Percentiles rank a stretch among this genome's conserved stretches.
phyloP scores from a whole-genome alignment of 2,113 vertebrate species.

The Petrocephalus zakoni region DNA sequence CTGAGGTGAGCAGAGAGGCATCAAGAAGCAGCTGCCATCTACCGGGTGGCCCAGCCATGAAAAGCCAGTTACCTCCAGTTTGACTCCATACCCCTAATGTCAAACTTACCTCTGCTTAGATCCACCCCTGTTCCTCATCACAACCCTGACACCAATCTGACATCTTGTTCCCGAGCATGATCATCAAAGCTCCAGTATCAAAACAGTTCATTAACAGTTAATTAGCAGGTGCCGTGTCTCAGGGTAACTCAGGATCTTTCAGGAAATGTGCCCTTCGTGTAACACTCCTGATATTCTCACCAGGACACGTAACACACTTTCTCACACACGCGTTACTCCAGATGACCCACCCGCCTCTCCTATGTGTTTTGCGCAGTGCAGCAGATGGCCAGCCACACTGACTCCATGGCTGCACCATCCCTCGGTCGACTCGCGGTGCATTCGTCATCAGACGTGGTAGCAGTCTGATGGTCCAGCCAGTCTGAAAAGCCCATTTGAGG shows the following conservation, averaged over 20 bases:
- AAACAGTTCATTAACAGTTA: neutral
- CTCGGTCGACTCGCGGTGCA: neutral
- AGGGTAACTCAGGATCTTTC: neutral
- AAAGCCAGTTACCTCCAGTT: neutral
- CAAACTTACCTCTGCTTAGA: neutral
- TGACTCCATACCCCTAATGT: neutral
- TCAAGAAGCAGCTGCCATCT: neutral
- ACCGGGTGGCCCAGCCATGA: neutral
- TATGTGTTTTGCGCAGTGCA: neutral
- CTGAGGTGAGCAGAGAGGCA: neutral
- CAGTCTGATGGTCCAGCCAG: neutral
- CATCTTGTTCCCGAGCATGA: neutral
- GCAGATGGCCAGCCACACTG: neutral
- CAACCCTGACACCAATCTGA: neutral
- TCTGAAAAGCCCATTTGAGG: neutral
- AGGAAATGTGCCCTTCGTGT: neutral
- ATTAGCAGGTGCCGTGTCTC: neutral
- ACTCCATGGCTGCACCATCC: neutral
- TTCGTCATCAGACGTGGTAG: neutral
- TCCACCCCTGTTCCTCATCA: neutral
- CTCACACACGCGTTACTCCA: neutral
- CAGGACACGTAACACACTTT: neutral
- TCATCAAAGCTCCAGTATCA: neutral
- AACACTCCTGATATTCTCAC: neutral
- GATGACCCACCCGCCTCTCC: neutral